A percentile compares a stretch with the other conserved stretches of the same genome.
phyloP scores from a whole-genome alignment of 1,140 invertebrate genomes.

The Procambarus virginalis region DNA sequence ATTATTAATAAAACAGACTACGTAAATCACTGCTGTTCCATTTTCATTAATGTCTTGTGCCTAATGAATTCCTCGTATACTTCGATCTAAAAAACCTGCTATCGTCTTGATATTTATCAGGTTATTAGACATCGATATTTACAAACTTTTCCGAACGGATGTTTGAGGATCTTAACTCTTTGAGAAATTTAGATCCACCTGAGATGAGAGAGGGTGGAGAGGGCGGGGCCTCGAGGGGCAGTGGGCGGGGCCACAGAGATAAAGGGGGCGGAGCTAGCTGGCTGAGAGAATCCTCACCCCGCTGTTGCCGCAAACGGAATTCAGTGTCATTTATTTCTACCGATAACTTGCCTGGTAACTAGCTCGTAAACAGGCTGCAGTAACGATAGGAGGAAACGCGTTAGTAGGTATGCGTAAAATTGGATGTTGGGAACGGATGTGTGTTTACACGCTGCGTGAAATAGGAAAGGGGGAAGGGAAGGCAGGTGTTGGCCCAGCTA shows the following conservation, averaged over 20 bases:
- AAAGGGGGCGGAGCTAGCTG: constrained; percentile 1
- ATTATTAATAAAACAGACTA: too few species aligned
- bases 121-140: neutral
- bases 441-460: neutral
- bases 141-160: neutral
- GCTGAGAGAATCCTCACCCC: neutral
- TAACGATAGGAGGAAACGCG: too few species aligned
- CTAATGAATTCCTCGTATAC: too few species aligned
- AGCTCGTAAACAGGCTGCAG: too few species aligned
- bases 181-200: constrained; percentile 20
- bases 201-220: constrained; percentile 4
- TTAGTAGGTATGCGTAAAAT: neutral
- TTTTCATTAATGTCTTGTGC: neutral
- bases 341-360: too few species aligned
- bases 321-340: neutral
- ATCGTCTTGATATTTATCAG: neutral
- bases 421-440: neutral
- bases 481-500: neutral
- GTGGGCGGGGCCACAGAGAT: neutral
- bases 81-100: too few species aligned
- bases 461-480: neutral
- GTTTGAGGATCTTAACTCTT: constrained; percentile 8
- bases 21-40: neutral
- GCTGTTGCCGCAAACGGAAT: neutral
- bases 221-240: constrained; percentile 7